These are phyloP conservation scores for Adineta ricciae DNA, from an alignment of 2,888 invertebrate species.

Conservation along the genomic window DNA sequence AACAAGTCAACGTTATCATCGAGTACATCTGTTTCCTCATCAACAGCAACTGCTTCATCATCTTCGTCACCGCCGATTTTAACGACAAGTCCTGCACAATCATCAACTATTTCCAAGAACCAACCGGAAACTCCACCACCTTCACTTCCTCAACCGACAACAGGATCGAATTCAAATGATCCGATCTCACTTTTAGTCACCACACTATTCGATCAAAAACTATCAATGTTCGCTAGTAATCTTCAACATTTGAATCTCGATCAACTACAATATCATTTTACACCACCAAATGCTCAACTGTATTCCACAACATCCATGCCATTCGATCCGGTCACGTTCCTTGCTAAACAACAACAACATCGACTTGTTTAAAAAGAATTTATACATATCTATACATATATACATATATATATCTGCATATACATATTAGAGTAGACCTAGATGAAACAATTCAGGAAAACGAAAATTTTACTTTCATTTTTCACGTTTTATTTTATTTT, in stretches of 20 bases:
- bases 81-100: conserved; percentile 4
- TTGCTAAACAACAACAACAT: conserved; percentile 8
- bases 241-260: background rate
- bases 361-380: background rate
- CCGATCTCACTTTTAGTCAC: background rate
- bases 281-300: background rate
- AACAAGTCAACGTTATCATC: background rate
- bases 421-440: background rate
- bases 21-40: background rate
- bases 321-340: background rate
- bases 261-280: background rate
- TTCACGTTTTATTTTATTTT: background rate
- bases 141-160: background rate
- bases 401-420: background rate
- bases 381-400: background rate
- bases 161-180: background rate
- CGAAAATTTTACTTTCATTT: background rate
- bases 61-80: conserved; percentile 23
- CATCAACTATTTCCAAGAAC: background rate
- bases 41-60: background rate
- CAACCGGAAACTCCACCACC: conserved; percentile 21
- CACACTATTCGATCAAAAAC: background rate
- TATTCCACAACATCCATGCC: background rate
- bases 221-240: background rate
- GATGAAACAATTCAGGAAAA: background rate